phyloP scores from a whole-genome alignment of 2,113 vertebrate genomes.

The Lontra canadensis region DNA sequence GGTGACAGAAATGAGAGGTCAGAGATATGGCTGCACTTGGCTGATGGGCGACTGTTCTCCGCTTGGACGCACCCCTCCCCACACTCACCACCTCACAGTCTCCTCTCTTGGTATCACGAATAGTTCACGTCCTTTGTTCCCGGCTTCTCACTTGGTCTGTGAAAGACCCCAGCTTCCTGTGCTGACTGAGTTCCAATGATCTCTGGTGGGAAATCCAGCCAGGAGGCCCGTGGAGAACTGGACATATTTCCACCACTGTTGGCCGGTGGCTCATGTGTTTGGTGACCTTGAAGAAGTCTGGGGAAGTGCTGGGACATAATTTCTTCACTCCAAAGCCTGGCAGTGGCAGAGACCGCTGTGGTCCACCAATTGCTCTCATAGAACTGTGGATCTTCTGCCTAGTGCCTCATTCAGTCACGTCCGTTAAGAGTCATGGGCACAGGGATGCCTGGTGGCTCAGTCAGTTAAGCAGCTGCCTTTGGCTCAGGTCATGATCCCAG shows the following conservation, averaged over 20 bases:
- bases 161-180: neutral
- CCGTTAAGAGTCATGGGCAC: accelerated
- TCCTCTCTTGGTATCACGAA: neutral
- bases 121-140: neutral
- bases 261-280: neutral
- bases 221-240: neutral
- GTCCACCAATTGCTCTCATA: neutral
- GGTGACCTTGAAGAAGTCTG: neutral
- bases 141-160: neutral
- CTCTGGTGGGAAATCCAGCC: neutral
- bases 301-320: neutral
- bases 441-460: no score
- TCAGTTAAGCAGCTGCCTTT: no score
- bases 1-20: neutral
- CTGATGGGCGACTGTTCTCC: neutral
- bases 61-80: neutral
- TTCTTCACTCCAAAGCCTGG: neutral
- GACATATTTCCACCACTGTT: no score
- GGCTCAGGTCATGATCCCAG: no score
- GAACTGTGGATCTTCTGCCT: neutral
- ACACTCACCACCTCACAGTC: neutral
- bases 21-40: neutral
- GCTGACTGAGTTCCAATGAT: neutral
- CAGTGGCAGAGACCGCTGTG: neutral
- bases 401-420: neutral